These are phyloP conservation scores for Corvus hawaiiensis DNA, from an alignment of 2,113 vertebrate species.

Conservation along the genomic window DNA sequence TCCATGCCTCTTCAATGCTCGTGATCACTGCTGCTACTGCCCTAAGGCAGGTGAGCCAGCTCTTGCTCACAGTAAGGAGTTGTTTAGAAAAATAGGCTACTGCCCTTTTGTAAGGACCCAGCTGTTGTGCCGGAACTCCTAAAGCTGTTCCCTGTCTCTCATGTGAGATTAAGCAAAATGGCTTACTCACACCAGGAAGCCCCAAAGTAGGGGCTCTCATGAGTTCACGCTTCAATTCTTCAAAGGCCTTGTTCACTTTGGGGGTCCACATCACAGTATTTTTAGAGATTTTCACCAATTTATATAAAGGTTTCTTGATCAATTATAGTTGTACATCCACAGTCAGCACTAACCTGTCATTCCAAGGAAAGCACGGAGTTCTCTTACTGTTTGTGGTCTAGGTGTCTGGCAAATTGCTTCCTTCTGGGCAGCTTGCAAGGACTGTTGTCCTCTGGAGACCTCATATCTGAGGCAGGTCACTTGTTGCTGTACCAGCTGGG, in stretches of 20 bases:
- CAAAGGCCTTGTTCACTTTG: not conserved
- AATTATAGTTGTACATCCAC: not conserved
- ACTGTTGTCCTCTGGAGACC: not conserved
- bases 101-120: not conserved
- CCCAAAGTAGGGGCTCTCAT: not conserved
- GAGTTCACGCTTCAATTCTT: not conserved
- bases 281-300: not conserved
- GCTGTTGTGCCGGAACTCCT: not conserved
- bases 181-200: not conserved
- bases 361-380: not conserved
- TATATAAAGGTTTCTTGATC: not conserved
- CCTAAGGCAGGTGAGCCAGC: too few relatives aligned
- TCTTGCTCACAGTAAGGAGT: too few relatives aligned
- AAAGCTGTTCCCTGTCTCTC: not conserved
- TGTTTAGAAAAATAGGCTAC: not conserved
- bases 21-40: not conserved
- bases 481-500: not conserved
- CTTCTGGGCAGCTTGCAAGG: not conserved
- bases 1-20: not conserved
- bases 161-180: not conserved
- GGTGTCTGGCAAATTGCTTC: not conserved
- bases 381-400: not conserved
- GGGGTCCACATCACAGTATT: not conserved
- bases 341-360: not conserved
- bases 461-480: not conserved